Percentiles rank a stretch among this genome's conserved stretches.
Conservation (phyloP, 2,888 invertebrate species). For the Caradrina kadenii region DNA sequence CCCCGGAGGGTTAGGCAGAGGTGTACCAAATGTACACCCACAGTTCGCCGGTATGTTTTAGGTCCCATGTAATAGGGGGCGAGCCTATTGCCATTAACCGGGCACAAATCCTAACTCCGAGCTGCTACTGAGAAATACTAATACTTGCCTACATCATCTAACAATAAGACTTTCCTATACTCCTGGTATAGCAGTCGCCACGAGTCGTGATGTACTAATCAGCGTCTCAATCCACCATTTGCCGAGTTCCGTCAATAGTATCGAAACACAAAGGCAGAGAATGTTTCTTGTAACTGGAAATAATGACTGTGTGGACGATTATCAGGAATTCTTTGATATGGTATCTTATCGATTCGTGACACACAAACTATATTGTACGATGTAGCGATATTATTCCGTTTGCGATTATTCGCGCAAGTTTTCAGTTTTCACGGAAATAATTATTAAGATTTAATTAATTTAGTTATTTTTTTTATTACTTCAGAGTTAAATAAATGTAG, state of each 20-base stretch:
- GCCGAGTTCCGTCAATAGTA: slow-evolving; percentile 1
- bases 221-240: background rate
- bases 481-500: background rate
- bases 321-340: slow-evolving; percentile 57
- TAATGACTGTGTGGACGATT: slow-evolving; percentile 48
- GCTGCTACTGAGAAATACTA: too few relatives aligned
- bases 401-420: slow-evolving; percentile 40
- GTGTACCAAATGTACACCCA: too few relatives aligned
- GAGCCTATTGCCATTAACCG: too few relatives aligned
- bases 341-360: slow-evolving; percentile 61
- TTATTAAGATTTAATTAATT: slow-evolving; percentile 12
- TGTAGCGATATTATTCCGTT: slow-evolving; percentile 15
- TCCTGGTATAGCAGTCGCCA: too few relatives aligned
- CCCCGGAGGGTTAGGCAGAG: too few relatives aligned
- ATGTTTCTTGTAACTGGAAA: slow-evolving; percentile 34
- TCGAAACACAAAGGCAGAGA: slow-evolving; percentile 26
- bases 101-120: too few relatives aligned
- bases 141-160: background rate
- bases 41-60: too few relatives aligned
- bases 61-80: too few relatives aligned
- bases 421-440: slow-evolving; percentile 35
- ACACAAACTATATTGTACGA: slow-evolving; percentile 39
- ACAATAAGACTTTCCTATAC: background rate
- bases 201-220: slow-evolving; percentile 9
- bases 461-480: slow-evolving; percentile 26